These are phyloP conservation scores for Cepaea nemoralis DNA, from an alignment of 1,140 invertebrate species.

Conservation along the genomic window DNA sequence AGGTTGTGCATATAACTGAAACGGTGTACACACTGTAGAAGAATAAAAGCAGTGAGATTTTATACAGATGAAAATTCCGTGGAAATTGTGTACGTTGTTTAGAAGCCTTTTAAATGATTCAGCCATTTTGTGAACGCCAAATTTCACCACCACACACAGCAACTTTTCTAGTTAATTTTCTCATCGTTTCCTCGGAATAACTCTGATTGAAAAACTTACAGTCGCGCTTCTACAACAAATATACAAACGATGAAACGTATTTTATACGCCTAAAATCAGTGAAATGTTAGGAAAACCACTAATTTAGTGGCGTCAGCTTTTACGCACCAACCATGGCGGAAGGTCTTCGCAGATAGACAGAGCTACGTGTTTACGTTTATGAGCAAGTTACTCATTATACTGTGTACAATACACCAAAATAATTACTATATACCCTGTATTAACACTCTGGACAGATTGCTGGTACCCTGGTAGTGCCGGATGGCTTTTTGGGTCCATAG, in stretches of 20 bases:
- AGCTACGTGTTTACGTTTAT: not conserved
- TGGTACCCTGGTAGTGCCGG: constrained; percentile 71
- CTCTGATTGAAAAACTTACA: not conserved
- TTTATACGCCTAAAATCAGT: not conserved
- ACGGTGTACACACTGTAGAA: too few species aligned
- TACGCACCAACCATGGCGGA: constrained; percentile 33
- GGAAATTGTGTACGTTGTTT: too few species aligned
- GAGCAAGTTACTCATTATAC: not conserved
- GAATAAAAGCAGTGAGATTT: too few species aligned
- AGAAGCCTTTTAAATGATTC: too few species aligned
- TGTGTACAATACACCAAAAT: constrained; percentile 59
- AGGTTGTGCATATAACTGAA: too few species aligned
- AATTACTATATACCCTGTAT: constrained; percentile 68
- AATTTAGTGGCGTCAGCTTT: constrained; percentile 21
- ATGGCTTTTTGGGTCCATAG: constrained; percentile 72
- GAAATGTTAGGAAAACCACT: not conserved
- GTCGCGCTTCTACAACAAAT: not conserved
- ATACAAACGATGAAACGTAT: not conserved
- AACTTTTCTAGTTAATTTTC: too few species aligned
- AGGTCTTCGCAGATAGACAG: constrained; percentile 10
- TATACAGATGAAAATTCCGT: too few species aligned
- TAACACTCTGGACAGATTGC: constrained; percentile 64
- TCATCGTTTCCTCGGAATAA: too few species aligned
- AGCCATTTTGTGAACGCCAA: too few species aligned
- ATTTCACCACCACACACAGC: too few species aligned